These are phyloP conservation scores for Cosmia pyralina DNA, from an alignment of 2,888 invertebrate genomes.

Conservation along the genomic window DNA sequence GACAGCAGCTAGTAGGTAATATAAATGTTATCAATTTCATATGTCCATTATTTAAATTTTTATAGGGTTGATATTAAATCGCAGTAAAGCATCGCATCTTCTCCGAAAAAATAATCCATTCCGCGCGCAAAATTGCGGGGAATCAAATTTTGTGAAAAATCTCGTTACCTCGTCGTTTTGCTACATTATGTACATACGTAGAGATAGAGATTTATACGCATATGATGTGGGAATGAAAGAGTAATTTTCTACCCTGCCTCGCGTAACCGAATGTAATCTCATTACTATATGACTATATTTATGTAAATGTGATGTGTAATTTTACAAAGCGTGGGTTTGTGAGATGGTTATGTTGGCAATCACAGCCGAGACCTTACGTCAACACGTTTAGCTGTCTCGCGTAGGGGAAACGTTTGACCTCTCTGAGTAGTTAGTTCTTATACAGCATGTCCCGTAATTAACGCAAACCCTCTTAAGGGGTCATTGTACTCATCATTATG, in stretches of 20 bases:
- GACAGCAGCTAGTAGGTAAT: too few species aligned
- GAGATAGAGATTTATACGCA: conserved; percentile 70
- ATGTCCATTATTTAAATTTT: conserved; percentile 44
- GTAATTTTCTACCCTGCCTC: conserved; percentile 71
- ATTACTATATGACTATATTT: conserved; percentile 68
- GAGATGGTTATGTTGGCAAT: conserved; percentile 48
- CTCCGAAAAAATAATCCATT: conserved; percentile 79
- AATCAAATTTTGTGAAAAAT: conserved; percentile 86
- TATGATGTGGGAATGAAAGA: conserved; percentile 74
- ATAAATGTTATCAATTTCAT: conserved; percentile 18
- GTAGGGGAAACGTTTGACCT: conserved; percentile 13
- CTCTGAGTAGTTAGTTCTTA: neutral
- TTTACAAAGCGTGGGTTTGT: conserved; percentile 59
- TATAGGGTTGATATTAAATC: conserved; percentile 72
- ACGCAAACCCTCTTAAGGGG: too few species aligned
- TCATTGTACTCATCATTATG: too few species aligned
- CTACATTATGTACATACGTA: conserved; percentile 72
- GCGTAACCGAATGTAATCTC: conserved; percentile 68
- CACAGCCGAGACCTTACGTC: conserved; percentile 45
- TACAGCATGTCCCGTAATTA: too few species aligned
- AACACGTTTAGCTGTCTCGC: conserved; percentile 18
- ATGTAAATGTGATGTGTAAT: conserved; percentile 65
- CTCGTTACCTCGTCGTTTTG: conserved; percentile 80
- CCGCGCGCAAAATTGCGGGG: conserved; percentile 78
- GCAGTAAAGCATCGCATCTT: conserved; percentile 71